Base-by-base conservation (phyloP, 2,113 vertebrate species). In the Circaetus gallicus region DNA sequence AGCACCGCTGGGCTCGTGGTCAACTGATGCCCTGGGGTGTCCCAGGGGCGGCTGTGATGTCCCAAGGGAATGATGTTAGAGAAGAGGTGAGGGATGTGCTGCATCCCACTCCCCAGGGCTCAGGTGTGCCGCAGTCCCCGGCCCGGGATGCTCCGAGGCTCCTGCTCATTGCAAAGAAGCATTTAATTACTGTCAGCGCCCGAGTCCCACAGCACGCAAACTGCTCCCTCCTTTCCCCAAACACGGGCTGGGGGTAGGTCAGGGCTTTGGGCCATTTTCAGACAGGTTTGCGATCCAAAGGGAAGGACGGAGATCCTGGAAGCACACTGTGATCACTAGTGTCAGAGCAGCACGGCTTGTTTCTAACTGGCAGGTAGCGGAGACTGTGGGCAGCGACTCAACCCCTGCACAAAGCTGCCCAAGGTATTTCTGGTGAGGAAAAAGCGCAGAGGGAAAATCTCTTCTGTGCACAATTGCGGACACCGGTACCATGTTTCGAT, bases 321-420 rank as follows among this genome's bases (percentile, higher is more conserved):
- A 69, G 40, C 47, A 6, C 2, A 7, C 16, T 6, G 2, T 1
- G 19, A 20, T 11, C 0, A 1, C 9, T 0, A 1, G 5, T 10
- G 25, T 6, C 29, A 1, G 40, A 0, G 18, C 63, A n/a, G 43
- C 4, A 4, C 3, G 6, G 49, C 20, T 86, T 13, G 8, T 10
- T 62, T 61, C n/a, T 43, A 43, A 32, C 50, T 7, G 0, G 34
- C 84, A 38, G 74, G 43, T 49, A 55, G 36, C 0, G 0, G 49
- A 31, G 25, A 17, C 31, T 12, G 4, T 6, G 83, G 67, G 13
- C 88, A 67, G 79, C 0, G 0, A 13, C 69, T 74, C 47, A 13
- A 38, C 15, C 40, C 56, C 55, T 26, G 62, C 45, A 14, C 42
- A 32, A n/a, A 93, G 34, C 24, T 43, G 50, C 65, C 45, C 29